These are phyloP conservation scores for Hippocampus zosterae DNA, from an alignment of 2,113 vertebrate species.

Conservation along the genomic window DNA sequence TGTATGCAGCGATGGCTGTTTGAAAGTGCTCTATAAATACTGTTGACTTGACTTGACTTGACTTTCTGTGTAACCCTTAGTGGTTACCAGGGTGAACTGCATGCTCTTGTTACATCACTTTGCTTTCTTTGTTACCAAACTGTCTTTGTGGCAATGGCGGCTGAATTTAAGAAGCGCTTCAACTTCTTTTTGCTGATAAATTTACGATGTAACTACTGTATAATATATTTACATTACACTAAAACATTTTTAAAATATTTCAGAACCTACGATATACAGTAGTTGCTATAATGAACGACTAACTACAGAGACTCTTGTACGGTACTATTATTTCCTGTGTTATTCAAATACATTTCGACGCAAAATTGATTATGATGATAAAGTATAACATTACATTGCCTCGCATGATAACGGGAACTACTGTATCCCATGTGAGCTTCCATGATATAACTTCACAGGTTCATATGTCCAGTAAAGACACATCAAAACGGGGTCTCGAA, in stretches of 20 bases:
- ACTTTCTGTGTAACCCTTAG: slow-evolving; percentile 27
- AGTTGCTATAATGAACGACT: neutral
- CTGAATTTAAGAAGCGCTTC: neutral
- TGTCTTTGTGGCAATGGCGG: slow-evolving; percentile 29
- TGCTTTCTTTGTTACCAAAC: slow-evolving; percentile 41
- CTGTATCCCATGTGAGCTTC: neutral
- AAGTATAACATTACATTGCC: neutral
- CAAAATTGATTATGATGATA: neutral
- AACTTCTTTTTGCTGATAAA: neutral
- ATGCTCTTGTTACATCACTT: slow-evolving; percentile 50
- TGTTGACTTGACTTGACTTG: no score
- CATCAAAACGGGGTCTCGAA: neutral
- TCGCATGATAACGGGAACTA: neutral
- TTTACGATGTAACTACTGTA: no score
- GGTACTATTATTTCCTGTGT: neutral
- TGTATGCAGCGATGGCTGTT: no score
- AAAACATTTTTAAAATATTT: neutral
- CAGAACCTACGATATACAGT: neutral
- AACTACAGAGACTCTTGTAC: neutral
- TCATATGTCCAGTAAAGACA: neutral
- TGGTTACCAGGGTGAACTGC: slow-evolving; percentile 24
- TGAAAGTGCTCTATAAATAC: no score
- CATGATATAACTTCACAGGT: neutral
- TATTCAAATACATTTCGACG: neutral
- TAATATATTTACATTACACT: neutral